Evolutionary conservation across 2,797 vertebrate genomes (phyloP).

Genomic region (Manis pentadactyla): DNA sequence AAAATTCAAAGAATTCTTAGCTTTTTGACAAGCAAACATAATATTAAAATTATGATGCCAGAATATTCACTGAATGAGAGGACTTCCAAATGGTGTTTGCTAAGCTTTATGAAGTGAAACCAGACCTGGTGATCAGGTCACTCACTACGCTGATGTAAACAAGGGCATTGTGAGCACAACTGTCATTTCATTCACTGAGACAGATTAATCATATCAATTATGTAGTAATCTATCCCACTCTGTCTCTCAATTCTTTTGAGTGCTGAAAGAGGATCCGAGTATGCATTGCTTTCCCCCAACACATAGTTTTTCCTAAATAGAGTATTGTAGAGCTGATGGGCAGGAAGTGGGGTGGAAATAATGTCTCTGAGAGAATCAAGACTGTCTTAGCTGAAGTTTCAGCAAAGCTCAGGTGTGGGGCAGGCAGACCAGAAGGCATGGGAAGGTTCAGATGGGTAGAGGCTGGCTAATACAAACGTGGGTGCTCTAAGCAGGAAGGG

Average conservation of each 20-base stretch:
- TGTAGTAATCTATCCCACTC: slow-evolving; percentile 23
- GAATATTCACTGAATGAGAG: not conserved
- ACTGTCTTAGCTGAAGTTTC: not conserved
- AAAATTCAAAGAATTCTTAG: slow-evolving; percentile 23
- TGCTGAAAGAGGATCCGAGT: slow-evolving; percentile 50
- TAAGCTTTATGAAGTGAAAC: slow-evolving; percentile 37
- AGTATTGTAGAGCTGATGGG: not conserved
- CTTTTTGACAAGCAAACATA: not conserved
- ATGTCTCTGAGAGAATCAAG: slow-evolving; percentile 22
- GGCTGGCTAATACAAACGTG: not conserved
- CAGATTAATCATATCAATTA: slow-evolving; percentile 72
- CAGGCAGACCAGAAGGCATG: not conserved
- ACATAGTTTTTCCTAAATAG: not conserved
- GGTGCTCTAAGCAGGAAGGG: fast-evolving
- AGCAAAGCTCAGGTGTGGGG: not conserved
- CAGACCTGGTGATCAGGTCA: slow-evolving; percentile 36
- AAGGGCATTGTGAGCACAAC: not conserved
- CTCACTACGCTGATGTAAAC: slow-evolving; percentile 50
- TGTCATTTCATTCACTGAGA: slow-evolving; percentile 56
- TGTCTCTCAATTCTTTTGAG: slow-evolving; percentile 23
- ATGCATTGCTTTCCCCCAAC: not conserved
- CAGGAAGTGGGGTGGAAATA: not conserved
- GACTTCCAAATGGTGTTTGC: not conserved
- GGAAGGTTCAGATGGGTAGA: not conserved
- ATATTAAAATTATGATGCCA: not conserved